Conservation (phyloP, 1,140 invertebrate species). For the Condylostylus longicornis region DNA sequence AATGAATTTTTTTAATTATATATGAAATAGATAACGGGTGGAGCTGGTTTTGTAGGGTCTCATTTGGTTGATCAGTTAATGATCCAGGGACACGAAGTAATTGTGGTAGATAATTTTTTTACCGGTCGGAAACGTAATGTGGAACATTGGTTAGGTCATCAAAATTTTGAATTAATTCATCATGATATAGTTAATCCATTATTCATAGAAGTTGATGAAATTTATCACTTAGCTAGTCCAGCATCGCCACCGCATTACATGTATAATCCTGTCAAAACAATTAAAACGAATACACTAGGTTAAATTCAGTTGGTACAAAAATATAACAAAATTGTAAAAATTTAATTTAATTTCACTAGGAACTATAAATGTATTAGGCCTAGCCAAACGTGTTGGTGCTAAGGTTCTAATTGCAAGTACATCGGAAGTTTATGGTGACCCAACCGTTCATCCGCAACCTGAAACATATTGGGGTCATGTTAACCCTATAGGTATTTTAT, state of each 20-base stretch:
- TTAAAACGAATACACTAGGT: conserved; percentile 97
- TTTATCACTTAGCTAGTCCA: conserved; percentile 97
- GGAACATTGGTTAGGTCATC: conserved; percentile 97
- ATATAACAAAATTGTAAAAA: neutral
- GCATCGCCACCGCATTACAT: conserved; percentile 99
- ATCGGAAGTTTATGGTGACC: conserved; percentile 97
- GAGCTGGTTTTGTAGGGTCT: conserved; percentile 97
- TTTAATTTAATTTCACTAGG: conserved; percentile 11
- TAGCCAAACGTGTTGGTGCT: conserved; percentile 88
- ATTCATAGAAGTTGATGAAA: conserved; percentile 96
- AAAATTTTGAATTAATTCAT: conserved; percentile 97
- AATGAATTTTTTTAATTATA: neutral
- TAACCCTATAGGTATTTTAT: conserved; percentile 63
- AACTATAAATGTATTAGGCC: conserved; percentile 96
- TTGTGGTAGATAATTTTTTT: conserved; percentile 97
- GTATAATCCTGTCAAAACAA: conserved; percentile 99
- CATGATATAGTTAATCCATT: conserved; percentile 98
- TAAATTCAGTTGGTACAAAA: neutral
- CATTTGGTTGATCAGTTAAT: conserved; percentile 93
- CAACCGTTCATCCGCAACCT: conserved; percentile 87
- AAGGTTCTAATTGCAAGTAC: conserved; percentile 93
- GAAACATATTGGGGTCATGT: conserved; percentile 98
- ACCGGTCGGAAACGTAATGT: conserved; percentile 94
- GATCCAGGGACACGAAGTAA: conserved; percentile 94
- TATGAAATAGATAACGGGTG: conserved; percentile 67